phyloP scores from a whole-genome alignment of 2,797 vertebrate species.

The Falco biarmicus region DNA sequence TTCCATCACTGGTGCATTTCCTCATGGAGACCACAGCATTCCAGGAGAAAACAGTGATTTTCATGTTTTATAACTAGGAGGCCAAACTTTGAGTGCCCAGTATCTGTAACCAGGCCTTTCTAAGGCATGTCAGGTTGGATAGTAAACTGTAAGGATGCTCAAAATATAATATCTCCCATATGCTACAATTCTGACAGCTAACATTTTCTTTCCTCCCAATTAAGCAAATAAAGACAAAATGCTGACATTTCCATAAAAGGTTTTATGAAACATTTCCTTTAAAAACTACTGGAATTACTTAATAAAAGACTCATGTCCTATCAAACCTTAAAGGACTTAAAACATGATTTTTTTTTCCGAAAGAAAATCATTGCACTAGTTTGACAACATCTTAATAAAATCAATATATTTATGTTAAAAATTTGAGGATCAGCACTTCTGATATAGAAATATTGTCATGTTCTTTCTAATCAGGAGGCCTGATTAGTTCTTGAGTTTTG shows the following conservation, averaged over 20 bases:
- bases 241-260: not conserved
- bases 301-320: not conserved
- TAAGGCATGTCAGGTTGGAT: not conserved
- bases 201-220: not conserved
- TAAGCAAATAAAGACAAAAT: not conserved
- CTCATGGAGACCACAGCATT: not conserved
- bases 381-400: not conserved
- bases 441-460: not conserved
- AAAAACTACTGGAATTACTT: not conserved
- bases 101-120: not conserved
- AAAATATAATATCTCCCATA: not conserved
- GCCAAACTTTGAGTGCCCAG: not conserved
- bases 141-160: not conserved
- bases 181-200: not conserved
- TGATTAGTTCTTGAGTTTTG: not conserved
- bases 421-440: not conserved
- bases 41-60: not conserved
- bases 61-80: not conserved
- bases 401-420: not conserved
- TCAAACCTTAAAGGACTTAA: not conserved
- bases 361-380: not conserved
- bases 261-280: not conserved
- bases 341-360: not conserved
- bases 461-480: not conserved
- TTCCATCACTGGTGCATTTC: not conserved